Evolutionary conservation across 2,797 vertebrate species (phyloP).

Genomic region (Pipistrellus nathusii): DNA sequence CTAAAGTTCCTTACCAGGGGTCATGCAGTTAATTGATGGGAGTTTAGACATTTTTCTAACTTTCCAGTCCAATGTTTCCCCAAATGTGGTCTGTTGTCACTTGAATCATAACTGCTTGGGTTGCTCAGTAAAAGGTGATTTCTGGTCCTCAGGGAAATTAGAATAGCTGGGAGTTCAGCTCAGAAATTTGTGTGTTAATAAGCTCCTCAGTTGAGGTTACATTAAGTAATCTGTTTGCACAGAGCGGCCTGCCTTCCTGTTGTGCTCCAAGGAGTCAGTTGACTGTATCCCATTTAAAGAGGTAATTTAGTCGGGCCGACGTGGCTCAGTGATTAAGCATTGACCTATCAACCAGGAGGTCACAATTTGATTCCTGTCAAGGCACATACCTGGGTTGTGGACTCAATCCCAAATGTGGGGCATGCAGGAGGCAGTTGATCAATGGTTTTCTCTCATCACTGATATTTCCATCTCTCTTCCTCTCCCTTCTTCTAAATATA

Average conservation of each 20-base stretch:
- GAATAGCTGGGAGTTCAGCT: neutral
- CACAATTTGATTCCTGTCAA: no score
- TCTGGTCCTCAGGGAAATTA: neutral
- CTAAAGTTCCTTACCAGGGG: neutral
- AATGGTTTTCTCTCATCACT: no score
- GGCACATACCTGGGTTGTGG: no score
- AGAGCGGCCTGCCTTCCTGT: neutral
- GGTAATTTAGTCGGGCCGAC: neutral
- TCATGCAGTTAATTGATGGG: neutral
- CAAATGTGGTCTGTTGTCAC: neutral
- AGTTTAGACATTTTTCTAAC: neutral
- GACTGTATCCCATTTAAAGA: neutral
- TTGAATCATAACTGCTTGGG: neutral
- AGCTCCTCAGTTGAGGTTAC: neutral
- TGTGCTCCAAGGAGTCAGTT: neutral
- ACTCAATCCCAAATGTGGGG: no score
- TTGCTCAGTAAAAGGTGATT: conserved; percentile 20
- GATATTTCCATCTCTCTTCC: no score
- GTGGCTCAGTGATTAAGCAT: no score
- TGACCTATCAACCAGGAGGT: no score
- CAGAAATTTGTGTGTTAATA: conserved; percentile 3
- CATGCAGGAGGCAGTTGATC: no score
- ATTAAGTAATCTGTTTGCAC: neutral
- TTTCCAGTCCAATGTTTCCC: neutral
- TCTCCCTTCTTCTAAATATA: no score